phyloP scores from a whole-genome alignment of 2,888 invertebrate genomes.

The Leuctra nigra region DNA sequence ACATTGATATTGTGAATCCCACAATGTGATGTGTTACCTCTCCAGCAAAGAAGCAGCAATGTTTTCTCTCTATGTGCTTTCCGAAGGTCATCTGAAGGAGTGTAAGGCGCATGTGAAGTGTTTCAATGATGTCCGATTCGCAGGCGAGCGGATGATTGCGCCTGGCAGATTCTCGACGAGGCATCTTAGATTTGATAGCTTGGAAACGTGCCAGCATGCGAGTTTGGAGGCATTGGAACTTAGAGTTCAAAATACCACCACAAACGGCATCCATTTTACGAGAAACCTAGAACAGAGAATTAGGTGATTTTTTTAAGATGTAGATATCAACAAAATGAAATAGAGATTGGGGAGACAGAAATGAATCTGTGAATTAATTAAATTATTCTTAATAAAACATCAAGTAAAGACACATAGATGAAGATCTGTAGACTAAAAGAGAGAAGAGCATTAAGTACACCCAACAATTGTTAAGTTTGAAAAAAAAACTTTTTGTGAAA shows the following conservation, averaged over 20 bases:
- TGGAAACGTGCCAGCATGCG: slow-evolving; percentile 81
- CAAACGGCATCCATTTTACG: slow-evolving; percentile 73
- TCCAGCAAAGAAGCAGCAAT: slow-evolving; percentile 92
- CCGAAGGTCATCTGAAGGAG: slow-evolving; percentile 91
- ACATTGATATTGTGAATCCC: too few species aligned
- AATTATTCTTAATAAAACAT: too few species aligned
- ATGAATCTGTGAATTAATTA: too few species aligned
- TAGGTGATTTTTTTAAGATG: too few species aligned
- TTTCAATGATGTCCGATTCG: slow-evolving; percentile 90
- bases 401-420: too few species aligned
- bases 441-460: too few species aligned
- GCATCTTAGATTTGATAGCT: slow-evolving; percentile 85
- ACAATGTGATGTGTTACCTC: slow-evolving; percentile 53
- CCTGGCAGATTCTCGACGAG: slow-evolving; percentile 82
- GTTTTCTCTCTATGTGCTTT: slow-evolving; percentile 87
- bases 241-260: slow-evolving; percentile 71
- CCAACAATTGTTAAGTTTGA: too few species aligned
- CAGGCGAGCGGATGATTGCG: slow-evolving; percentile 85
- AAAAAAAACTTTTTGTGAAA: too few species aligned
- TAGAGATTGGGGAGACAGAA: too few species aligned
- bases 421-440: too few species aligned
- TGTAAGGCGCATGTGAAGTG: slow-evolving; percentile 85
- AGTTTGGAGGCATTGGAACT: slow-evolving; percentile 78
- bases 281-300: too few species aligned
- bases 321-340: too few species aligned